Conservation (phyloP, 2,113 vertebrate species). For the Petromus typicus region DNA sequence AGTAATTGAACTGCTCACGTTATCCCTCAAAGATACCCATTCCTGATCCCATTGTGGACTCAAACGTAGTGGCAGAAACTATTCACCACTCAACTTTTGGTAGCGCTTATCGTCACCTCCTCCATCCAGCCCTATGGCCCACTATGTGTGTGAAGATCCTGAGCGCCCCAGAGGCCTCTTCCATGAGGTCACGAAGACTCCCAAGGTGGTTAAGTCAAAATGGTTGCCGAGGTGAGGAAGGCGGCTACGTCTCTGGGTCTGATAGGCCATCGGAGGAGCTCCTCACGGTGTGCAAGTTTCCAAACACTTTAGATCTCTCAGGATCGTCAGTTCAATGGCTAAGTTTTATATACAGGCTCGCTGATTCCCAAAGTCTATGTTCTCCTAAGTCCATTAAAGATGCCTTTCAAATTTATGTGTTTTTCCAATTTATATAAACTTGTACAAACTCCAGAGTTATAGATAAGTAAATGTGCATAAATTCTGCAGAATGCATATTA, state of each 20-base stretch:
- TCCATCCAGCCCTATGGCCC: background rate
- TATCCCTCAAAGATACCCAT: background rate
- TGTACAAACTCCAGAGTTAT: background rate
- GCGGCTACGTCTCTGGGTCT: background rate
- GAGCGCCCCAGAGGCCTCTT: rapidly evolving
- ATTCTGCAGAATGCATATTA: background rate
- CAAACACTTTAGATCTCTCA: background rate
- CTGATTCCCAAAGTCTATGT: background rate
- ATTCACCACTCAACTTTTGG: background rate
- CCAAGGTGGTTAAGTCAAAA: background rate
- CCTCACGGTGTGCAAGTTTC: background rate
- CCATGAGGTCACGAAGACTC: rapidly evolving
- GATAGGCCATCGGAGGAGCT: rapidly evolving
- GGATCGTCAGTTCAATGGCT: background rate
- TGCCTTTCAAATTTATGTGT: background rate
- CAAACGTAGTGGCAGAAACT: background rate
- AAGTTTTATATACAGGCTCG: background rate
- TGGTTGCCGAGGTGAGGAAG: rapidly evolving
- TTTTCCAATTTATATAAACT: background rate
- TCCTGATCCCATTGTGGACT: too few species aligned
- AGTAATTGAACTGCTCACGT: background rate
- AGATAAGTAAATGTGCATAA: background rate
- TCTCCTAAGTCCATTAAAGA: background rate
- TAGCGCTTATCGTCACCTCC: background rate
- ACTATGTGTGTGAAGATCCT: background rate